Conservation (phyloP, 35 echinoderm and acorn worm species). For the Apostichopus californicus region DNA sequence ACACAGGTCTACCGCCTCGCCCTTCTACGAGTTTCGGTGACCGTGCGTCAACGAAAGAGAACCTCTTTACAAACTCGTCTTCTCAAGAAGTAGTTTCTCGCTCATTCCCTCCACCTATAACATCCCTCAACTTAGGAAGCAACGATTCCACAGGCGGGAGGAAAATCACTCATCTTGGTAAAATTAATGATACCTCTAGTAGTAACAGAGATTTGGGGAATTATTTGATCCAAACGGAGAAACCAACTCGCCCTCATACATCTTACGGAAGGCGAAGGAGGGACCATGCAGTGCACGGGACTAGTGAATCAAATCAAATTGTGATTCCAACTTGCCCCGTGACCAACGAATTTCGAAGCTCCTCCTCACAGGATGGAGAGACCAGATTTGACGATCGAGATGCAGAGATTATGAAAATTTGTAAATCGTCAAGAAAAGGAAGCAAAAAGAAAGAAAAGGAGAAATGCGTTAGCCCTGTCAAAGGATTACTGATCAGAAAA, state of each 20-base stretch:
- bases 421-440: constrained; percentile 47
- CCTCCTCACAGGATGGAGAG: neutral
- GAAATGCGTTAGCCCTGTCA: constrained; percentile 21
- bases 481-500: constrained; percentile 33
- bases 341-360: constrained; percentile 27
- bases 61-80: neutral
- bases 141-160: neutral
- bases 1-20: neutral
- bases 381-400: neutral
- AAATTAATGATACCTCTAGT: neutral
- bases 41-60: neutral
- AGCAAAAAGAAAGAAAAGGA: constrained; percentile 38
- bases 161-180: neutral
- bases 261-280: constrained; percentile 19
- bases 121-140: neutral
- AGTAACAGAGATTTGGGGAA: neutral
- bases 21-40: constrained; percentile 43
- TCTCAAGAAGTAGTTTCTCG: neutral
- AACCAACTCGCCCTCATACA: constrained; percentile 22
- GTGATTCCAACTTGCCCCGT: constrained; percentile 48
- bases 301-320: neutral
- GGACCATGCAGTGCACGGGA: neutral
- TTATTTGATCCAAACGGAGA: neutral
- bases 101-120: constrained; percentile 34
- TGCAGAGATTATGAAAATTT: constrained; percentile 16